phyloP scores from a whole-genome alignment of 2,797 vertebrate species.

The Propithecus perrieri region DNA sequence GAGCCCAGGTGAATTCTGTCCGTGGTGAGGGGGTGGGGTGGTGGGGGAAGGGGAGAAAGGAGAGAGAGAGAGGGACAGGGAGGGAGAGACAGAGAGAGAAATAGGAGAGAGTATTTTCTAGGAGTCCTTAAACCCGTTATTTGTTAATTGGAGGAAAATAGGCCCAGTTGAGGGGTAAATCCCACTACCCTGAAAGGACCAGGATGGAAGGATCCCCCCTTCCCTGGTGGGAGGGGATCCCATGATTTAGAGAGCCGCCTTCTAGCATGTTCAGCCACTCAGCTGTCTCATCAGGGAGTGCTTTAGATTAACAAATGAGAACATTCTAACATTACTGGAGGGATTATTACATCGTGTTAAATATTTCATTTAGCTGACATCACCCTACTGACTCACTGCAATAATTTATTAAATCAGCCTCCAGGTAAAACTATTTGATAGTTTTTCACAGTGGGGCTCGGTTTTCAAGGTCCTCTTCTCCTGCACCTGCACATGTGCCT shows the following conservation, averaged over 20 bases:
- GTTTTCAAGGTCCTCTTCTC: constrained; percentile 55
- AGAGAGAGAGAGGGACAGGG: not conserved
- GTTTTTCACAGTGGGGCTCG: constrained; percentile 71
- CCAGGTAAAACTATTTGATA: constrained; percentile 72
- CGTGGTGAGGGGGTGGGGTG: not conserved
- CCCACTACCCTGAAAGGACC: constrained; percentile 52
- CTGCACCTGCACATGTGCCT: not conserved
- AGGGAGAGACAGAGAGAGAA: not conserved
- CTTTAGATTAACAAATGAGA: constrained; percentile 83
- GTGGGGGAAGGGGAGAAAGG: not conserved
- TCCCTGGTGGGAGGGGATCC: constrained; percentile 64
- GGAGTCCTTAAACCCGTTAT: constrained; percentile 79
- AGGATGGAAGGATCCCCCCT: constrained; percentile 64
- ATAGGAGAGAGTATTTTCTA: constrained; percentile 41
- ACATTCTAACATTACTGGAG: constrained; percentile 81
- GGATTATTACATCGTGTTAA: constrained; percentile 82
- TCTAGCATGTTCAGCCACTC: constrained; percentile 74
- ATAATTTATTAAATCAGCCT: constrained; percentile 81
- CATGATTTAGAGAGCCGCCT: constrained; percentile 80
- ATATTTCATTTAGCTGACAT: constrained; percentile 84
- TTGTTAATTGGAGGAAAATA: constrained; percentile 79
- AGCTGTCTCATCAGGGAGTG: constrained; percentile 76
- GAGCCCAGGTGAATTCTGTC: not conserved
- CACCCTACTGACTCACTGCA: constrained; percentile 72
- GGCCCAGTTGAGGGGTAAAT: constrained; percentile 74